Base-by-base conservation (phyloP, 2,113 vertebrate genomes). In the Coracopsis vasa region DNA sequence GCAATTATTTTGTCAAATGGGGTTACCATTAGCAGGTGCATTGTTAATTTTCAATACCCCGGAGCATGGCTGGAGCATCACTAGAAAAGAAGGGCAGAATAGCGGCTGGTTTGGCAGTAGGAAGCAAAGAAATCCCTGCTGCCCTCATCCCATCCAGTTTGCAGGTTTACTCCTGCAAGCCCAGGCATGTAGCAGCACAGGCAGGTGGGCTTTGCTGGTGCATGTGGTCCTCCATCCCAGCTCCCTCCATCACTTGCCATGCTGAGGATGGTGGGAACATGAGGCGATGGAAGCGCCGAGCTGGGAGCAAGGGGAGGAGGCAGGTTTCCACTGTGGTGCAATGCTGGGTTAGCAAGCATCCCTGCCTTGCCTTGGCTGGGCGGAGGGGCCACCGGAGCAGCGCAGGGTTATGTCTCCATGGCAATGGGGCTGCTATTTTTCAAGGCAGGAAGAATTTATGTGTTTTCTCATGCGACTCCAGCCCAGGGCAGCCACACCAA, bases 371-470 rank as follows among this genome's bases (percentile, higher is more conserved):
- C 11, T 7, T 2, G 4, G 16, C 60, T 9, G 19, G 80, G 45
- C 10, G 15, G 41, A 48, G 37, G 62, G 14, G 64, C 64, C 1
- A 16, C 19, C 16, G 91, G 88, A 94, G 83, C 56, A 80, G 92
- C 10, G 8, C n/a, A 10, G 74, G 66, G 92, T 96, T 88, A 65
- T 5, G 82, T 97, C 90, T 92, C 93, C 86, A 80, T 87, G 97
- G 97, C 79, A 94, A 94, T 95, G 72, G 33, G 69, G 86, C 92
- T 85, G 96, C 91, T 97, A 23, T 73, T 96, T 96, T 94, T 93
- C 89, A 90, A 92, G 42, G 61, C 62, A 19, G 41, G 54, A 74
- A 42, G 50, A 73, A 58, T 31, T 87, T 50, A 13, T 74, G 37
- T 48, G 80, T 5, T n/a, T 88, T 70, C 79, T 75, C 11, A 1